A percentile compares a stretch with the other conserved stretches of the same genome.
These are phyloP conservation scores for Platyrinchus mystaceus DNA, from an alignment of 2,797 vertebrate species.

Conservation along the genomic window DNA sequence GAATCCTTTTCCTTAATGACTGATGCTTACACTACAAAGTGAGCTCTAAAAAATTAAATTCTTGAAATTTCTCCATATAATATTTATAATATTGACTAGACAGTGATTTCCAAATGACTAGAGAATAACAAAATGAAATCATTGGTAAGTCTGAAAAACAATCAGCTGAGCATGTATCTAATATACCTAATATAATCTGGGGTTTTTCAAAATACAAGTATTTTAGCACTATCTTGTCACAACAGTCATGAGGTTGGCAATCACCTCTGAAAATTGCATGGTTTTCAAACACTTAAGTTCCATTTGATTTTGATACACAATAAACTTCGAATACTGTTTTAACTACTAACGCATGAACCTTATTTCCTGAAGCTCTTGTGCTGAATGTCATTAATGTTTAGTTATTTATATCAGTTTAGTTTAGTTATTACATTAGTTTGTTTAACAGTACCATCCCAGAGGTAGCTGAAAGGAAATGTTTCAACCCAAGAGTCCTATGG, in stretches of 20 bases:
- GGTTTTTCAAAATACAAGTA: background rate
- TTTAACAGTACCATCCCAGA: background rate
- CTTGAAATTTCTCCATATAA: background rate
- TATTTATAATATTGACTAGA: background rate
- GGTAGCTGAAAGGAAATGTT: background rate
- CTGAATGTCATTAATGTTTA: background rate
- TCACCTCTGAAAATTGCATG: accelerated
- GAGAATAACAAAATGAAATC: background rate
- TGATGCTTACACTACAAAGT: background rate
- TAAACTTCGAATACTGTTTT: background rate
- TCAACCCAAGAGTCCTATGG: background rate
- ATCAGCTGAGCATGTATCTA: background rate
- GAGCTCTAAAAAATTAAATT: background rate
- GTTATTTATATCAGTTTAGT: background rate
- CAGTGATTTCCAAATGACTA: background rate
- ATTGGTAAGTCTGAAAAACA: background rate
- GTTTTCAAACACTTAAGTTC: background rate
- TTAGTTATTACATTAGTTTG: background rate
- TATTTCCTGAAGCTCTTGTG: background rate
- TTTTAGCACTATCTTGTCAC: background rate
- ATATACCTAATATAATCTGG: background rate
- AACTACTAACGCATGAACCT: background rate
- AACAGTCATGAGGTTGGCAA: background rate
- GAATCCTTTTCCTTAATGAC: background rate
- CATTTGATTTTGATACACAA: background rate